Evolutionary conservation across 2,113 vertebrate genomes (phyloP), one percentile per base, ranked within the genome.

Genomic region (Diphyllodes magnificus): DNA sequence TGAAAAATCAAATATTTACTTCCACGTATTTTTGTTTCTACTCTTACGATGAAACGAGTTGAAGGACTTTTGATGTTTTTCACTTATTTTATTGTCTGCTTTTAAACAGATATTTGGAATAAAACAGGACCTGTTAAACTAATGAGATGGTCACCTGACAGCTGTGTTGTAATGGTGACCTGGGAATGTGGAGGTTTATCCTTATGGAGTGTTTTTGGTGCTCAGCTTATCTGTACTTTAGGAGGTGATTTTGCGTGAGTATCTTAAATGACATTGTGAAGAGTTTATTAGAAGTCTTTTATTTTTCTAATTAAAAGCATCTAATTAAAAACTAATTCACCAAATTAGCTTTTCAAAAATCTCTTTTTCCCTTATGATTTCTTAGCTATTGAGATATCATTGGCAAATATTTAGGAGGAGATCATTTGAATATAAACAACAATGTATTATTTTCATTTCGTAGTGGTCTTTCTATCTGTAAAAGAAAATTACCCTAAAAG

Each of bases 191-290:
- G 99, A 33, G 99, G 99, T 75, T 97, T 99, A 35, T 99, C 99
- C 24, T 96, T 99, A 66, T 99, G 99, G 99, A 99, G 99, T 76
- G 99, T 99, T 82, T 99, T 99, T 95, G 99, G 99, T 92, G 99
- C 99, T 95, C 99, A 99, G 82, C 98, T 99, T 92, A 99, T 99
- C 96, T 99, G 99, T 97, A 99, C 99, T 50, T 98, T 99, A 79
- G 99, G 99, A 96, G 99, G 99, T 96, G 99, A 99, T 96, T 99
- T 99, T 98, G 98, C 98, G 99, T 99, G 92, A 98, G 99, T 98
- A 92, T 87, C 44, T 93, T 88, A 84, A 83, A 54, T 83, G 70
- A 87, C 81, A 45, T 60, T 54, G 15, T 93, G 20, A 57, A 60
- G 53, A 8, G 18, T 77, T 77, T 45, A 57, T 56, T 45, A 69